Percentiles rank a stretch among this genome's conserved stretches.
Conservation (phyloP, 2,113 vertebrate species). For the Amblyornis subalaris region DNA sequence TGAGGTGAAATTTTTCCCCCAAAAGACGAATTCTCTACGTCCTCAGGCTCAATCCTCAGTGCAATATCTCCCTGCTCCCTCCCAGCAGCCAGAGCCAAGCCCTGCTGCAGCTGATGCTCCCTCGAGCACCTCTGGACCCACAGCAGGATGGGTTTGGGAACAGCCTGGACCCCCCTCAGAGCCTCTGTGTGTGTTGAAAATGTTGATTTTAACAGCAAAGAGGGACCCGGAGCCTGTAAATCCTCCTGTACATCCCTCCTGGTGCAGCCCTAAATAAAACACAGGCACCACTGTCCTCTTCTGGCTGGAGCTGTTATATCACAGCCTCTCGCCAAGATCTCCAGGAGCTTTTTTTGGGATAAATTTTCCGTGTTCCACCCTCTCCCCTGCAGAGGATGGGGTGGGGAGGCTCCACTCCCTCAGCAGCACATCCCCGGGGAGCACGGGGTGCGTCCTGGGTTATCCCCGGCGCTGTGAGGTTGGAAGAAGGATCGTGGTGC, state of each 20-base stretch:
- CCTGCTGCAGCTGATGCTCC: neutral
- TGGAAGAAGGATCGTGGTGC: fast-evolving
- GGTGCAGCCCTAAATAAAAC: neutral
- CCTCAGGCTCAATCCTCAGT: neutral
- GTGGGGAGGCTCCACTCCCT: fast-evolving
- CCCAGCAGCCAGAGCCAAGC: neutral
- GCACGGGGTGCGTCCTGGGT: fast-evolving
- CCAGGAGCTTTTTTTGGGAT: neutral
- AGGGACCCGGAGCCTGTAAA: neutral
- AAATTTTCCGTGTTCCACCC: fast-evolving
- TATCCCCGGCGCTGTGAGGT: fast-evolving
- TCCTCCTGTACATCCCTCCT: neutral
- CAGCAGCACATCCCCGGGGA: neutral
- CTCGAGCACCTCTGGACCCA: fast-evolving
- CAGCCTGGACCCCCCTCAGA: fast-evolving
- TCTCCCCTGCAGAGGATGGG: fast-evolving
- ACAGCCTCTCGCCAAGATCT: neutral
- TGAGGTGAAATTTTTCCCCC: fast-evolving
- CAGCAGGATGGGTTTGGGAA: neutral
- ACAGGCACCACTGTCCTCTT: neutral
- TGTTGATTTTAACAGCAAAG: neutral
- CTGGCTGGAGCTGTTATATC: neutral
- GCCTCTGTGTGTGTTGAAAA: fast-evolving
- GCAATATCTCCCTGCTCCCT: fast-evolving
- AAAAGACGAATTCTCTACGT: fast-evolving